A percentile compares a stretch with the other conserved stretches of the same genome.
phyloP scores from a whole-genome alignment of 1,140 invertebrate species.

The Reticulitermes speratus region DNA sequence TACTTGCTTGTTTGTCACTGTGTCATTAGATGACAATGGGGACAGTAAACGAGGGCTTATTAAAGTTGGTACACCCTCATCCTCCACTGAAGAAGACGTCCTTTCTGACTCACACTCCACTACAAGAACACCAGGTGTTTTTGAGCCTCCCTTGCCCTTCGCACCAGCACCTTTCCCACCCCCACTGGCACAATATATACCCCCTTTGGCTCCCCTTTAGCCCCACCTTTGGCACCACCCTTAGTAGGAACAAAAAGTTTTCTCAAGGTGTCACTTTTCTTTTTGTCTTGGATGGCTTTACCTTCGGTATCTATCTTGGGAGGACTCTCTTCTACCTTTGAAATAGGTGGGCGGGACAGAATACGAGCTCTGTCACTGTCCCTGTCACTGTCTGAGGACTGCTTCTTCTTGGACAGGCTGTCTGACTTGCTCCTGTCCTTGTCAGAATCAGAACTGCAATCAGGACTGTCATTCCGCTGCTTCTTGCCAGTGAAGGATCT shows the following conservation, averaged over 20 bases:
- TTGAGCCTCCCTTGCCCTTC: constrained; percentile 51
- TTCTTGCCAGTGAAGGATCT: neutral
- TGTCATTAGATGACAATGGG: constrained; percentile 22
- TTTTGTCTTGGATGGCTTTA: constrained; percentile 62
- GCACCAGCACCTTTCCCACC: constrained; percentile 58
- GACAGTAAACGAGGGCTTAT: constrained; percentile 27
- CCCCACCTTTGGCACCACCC: constrained; percentile 44
- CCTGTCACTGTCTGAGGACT: neutral
- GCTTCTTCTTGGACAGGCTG: neutral
- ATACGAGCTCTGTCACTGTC: constrained; percentile 37
- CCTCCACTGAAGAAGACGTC: constrained; percentile 38
- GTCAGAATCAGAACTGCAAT: constrained; percentile 44
- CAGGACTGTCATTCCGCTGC: neutral
- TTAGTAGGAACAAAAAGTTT: constrained; percentile 60
- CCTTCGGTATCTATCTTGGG: constrained; percentile 58
- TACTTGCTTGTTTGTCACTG: neutral
- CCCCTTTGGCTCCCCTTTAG: constrained; percentile 50
- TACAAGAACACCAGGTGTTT: constrained; percentile 26
- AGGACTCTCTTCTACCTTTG: constrained; percentile 47
- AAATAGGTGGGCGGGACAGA: constrained; percentile 24
- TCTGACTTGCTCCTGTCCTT: constrained; percentile 42
- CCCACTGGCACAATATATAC: constrained; percentile 17
- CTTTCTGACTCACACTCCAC: constrained; percentile 45
- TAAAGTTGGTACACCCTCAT: neutral
- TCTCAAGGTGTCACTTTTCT: constrained; percentile 66